Percentiles rank a stretch among this genome's conserved stretches.
phyloP scores from a whole-genome alignment of 2,888 invertebrate genomes.

The Drosophila pseudotakahashii region DNA sequence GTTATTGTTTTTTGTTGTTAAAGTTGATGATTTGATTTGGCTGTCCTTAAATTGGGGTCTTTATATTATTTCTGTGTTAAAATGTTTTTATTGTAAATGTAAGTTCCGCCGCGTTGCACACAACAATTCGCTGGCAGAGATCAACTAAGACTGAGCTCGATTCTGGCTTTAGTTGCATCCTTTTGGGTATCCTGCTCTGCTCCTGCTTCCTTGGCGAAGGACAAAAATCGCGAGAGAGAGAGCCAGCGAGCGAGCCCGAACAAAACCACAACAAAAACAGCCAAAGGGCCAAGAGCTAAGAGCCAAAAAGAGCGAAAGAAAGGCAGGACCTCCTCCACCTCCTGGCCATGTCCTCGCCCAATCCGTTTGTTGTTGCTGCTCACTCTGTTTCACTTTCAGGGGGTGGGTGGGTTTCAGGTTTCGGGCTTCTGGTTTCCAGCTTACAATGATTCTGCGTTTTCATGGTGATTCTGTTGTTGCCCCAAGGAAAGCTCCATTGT shows the following conservation, averaged over 20 bases:
- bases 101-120: constrained; percentile 77
- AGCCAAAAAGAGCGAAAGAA: constrained; percentile 21
- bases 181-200: constrained; percentile 37
- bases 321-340: constrained; percentile 58
- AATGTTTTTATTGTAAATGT: constrained; percentile 39
- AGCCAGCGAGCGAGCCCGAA: constrained; percentile 18
- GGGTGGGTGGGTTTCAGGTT: constrained; percentile 3
- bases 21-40: constrained; percentile 17
- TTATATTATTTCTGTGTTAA: constrained; percentile 20
- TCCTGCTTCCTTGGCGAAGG: constrained; percentile 57
- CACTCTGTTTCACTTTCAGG: constrained; percentile 70
- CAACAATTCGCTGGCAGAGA: constrained; percentile 80
- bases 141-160: constrained; percentile 75
- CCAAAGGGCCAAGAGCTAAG: constrained; percentile 41
- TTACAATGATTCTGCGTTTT: constrained; percentile 77
- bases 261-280: constrained; percentile 48
- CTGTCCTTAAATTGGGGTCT: constrained; percentile 14
- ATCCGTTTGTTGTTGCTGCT: constrained; percentile 53
- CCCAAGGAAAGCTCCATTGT: constrained; percentile 64
- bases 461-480: constrained; percentile 58
- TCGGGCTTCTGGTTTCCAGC: constrained; percentile 21
- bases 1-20: constrained; percentile 55
- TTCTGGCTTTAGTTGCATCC: constrained; percentile 59
- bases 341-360: constrained; percentile 67
- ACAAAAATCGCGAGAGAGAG: constrained; percentile 53